A percentile compares a stretch with the other conserved stretches of the same genome.
Evolutionary conservation across 2,113 vertebrate genomes (phyloP).

Genomic region (Chaetodon trifascialis): DNA sequence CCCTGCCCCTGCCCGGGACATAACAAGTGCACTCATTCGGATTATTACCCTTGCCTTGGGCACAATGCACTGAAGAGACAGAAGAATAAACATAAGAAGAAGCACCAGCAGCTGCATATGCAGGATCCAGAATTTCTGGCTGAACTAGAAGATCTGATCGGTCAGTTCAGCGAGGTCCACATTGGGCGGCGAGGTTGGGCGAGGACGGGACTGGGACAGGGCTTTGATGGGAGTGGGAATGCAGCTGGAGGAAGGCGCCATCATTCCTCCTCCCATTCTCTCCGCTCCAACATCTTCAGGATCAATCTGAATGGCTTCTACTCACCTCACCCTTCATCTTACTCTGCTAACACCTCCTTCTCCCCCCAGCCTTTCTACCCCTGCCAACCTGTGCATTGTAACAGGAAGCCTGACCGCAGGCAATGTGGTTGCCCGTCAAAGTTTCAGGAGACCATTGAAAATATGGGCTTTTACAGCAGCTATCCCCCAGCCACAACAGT

Average conservation of each 20-base stretch:
- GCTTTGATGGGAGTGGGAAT: constrained; percentile 60
- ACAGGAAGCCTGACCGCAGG: constrained; percentile 90
- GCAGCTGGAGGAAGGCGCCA: constrained; percentile 78
- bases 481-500: constrained; percentile 92
- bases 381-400: constrained; percentile 91
- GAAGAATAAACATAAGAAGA: constrained; percentile 97
- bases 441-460: constrained; percentile 92
- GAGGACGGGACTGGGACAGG: constrained; percentile 69
- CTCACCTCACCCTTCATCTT: constrained; percentile 86
- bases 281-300: constrained; percentile 94
- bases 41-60: constrained; percentile 87
- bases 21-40: constrained; percentile 73
- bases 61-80: constrained; percentile 93
- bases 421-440: constrained; percentile 94
- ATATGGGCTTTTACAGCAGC: constrained; percentile 93
- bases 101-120: constrained; percentile 90
- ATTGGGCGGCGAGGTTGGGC: constrained; percentile 90
- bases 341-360: constrained; percentile 78
- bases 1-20: constrained; percentile 73
- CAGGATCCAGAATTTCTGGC: constrained; percentile 95
- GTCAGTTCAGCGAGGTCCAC: constrained; percentile 90
- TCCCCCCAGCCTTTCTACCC: constrained; percentile 84
- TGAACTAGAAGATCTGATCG: constrained; percentile 92
- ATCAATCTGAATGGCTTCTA: constrained; percentile 96
- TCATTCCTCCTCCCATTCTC: constrained; percentile 90